Evolutionary conservation across 2,113 vertebrate genomes (phyloP).

Genomic region (Ginglymostoma cirratum): DNA sequence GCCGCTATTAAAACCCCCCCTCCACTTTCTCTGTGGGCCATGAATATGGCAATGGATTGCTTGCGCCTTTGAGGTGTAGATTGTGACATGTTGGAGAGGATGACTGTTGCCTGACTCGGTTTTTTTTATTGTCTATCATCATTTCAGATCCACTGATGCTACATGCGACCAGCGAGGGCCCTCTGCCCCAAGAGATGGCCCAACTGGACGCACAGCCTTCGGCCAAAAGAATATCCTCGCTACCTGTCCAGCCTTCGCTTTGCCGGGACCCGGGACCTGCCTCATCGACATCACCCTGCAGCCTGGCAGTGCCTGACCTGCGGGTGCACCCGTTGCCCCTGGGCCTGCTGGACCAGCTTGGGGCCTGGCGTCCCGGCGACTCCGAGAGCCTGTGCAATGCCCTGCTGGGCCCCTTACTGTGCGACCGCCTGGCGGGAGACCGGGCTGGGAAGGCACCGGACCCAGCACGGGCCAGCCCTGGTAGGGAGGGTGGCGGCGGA

Average conservation of each 20-base stretch:
- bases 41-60: not conserved
- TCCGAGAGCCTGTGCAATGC: slow-evolving; percentile 68
- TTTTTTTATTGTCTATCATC: not conserved
- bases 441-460: slow-evolving; percentile 71
- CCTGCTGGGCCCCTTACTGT: slow-evolving; percentile 75
- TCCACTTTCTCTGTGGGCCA: too few species aligned
- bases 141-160: not conserved
- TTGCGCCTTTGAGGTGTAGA: not conserved
- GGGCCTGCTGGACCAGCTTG: slow-evolving; percentile 45
- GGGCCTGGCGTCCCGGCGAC: slow-evolving; percentile 57
- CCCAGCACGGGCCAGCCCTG: slow-evolving; percentile 52
- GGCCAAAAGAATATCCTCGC: slow-evolving; percentile 49
- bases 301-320: slow-evolving; percentile 38
- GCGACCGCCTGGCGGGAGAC: slow-evolving; percentile 77
- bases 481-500: slow-evolving; percentile 43
- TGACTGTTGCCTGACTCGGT: not conserved
- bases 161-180: not conserved
- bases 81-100: not conserved
- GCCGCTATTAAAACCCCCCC: too few species aligned
- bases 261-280: slow-evolving; percentile 45
- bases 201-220: not conserved
- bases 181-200: not conserved
- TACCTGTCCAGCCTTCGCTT: slow-evolving; percentile 54
- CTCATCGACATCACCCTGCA: slow-evolving; percentile 40
- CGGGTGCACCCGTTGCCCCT: slow-evolving; percentile 41